Conservation (phyloP, 2,113 vertebrate species). For the Carlito syrichta region DNA sequence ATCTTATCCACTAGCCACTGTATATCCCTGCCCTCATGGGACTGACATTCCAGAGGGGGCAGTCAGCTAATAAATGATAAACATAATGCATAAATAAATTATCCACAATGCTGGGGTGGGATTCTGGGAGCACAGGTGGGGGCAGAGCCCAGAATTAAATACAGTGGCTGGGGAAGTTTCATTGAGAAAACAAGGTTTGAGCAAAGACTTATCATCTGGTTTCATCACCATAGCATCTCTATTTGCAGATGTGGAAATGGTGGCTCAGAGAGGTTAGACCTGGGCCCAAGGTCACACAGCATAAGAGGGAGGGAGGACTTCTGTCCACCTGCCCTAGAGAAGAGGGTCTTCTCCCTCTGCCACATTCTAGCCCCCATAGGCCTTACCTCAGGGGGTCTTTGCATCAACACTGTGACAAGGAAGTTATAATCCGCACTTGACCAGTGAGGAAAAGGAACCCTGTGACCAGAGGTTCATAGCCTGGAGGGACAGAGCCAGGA, state of each 20-base stretch:
- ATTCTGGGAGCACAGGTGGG: rapidly evolving
- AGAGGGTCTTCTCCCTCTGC: not conserved
- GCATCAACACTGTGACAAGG: not conserved
- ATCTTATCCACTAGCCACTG: not conserved
- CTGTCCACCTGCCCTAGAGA: not conserved
- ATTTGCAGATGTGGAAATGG: not conserved
- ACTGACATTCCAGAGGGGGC: not conserved
- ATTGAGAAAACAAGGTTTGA: not conserved
- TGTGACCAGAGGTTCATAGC: not conserved
- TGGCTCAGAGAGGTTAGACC: not conserved
- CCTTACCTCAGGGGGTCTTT: not conserved
- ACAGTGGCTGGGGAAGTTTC: not conserved
- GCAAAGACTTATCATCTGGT: not conserved
- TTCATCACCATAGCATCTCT: not conserved
- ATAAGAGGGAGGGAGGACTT: not conserved
- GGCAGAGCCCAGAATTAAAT: not conserved
- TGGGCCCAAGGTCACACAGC: not conserved
- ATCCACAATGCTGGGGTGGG: too few relatives aligned
- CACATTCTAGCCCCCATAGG: not conserved
- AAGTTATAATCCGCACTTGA: not conserved
- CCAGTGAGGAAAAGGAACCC: not conserved
- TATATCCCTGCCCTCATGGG: not conserved
- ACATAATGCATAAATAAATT: not conserved
- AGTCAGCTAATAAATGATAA: not conserved
- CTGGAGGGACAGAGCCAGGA: not conserved